Conservation (phyloP, 2,797 vertebrate species). For the Cynopterus sphinx region DNA sequence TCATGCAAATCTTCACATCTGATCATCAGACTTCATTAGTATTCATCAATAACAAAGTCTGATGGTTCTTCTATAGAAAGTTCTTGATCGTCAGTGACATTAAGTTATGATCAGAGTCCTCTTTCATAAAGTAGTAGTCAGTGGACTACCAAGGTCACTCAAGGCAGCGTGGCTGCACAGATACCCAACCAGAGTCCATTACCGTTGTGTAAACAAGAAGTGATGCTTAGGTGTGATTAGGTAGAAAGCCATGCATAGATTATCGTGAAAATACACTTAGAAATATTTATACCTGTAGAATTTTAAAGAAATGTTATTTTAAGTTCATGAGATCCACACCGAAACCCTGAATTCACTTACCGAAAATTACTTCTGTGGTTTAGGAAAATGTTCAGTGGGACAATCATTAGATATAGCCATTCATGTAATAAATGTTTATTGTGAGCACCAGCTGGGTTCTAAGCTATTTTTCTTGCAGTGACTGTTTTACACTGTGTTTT, state of each 20-base stretch:
- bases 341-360: not conserved
- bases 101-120: not conserved
- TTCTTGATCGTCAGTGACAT: not conserved
- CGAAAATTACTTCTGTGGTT: not conserved
- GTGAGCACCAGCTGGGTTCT: not conserved
- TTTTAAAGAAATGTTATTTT: not conserved
- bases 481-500: not conserved
- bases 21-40: not conserved
- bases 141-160: accelerated
- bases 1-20: not conserved
- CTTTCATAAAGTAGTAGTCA: not conserved
- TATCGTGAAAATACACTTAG: not conserved
- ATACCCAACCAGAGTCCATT: accelerated
- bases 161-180: accelerated
- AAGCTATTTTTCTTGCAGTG: not conserved
- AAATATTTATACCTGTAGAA: not conserved
- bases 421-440: not conserved
- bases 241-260: not conserved
- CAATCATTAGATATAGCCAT: not conserved
- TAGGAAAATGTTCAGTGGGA: not conserved
- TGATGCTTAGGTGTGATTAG: not conserved
- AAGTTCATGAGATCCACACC: not conserved
- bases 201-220: too few relatives aligned
- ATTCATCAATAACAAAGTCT: not conserved
- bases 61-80: not conserved